Evolutionary conservation across 2,797 vertebrate species (phyloP).

Genomic region (Carapus acus): DNA sequence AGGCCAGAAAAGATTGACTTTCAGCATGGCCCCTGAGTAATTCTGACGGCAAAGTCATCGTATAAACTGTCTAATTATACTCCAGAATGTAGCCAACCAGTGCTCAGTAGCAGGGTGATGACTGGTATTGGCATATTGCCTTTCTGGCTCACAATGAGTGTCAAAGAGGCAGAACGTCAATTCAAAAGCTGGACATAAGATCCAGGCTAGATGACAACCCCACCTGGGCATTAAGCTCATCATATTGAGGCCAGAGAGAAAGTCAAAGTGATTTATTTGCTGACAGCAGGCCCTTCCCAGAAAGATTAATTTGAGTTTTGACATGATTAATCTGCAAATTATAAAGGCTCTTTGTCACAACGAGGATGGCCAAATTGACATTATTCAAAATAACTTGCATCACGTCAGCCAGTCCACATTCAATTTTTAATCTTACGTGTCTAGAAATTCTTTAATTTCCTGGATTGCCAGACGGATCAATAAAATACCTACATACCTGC

Average conservation of each 20-base stretch:
- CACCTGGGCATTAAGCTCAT: neutral
- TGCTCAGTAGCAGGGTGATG: slow-evolving; percentile 46
- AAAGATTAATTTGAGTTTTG: slow-evolving; percentile 2
- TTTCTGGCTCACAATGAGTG: slow-evolving; percentile 11
- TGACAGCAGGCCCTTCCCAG: slow-evolving; percentile 1
- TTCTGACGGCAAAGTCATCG: slow-evolving; percentile 31
- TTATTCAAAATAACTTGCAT: slow-evolving; percentile 3
- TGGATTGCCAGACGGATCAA: no score
- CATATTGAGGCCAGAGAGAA: neutral
- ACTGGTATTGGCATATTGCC: slow-evolving; percentile 12
- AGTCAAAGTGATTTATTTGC: neutral
- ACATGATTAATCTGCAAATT: neutral
- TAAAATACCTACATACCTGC: no score
- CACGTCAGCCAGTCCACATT: slow-evolving; percentile 1
- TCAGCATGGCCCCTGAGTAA: slow-evolving; percentile 31
- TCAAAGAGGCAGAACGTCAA: slow-evolving; percentile 22
- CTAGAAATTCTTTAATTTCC: neutral
- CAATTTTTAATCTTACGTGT: slow-evolving; percentile 13
- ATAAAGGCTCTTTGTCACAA: slow-evolving; percentile 6
- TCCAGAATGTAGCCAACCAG: slow-evolving; percentile 34
- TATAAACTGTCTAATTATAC: slow-evolving; percentile 41
- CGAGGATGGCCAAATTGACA: slow-evolving; percentile 8
- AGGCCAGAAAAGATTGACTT: neutral
- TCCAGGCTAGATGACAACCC: neutral
- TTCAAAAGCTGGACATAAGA: slow-evolving; percentile 24